Conservation (phyloP, 1,140 invertebrate species). For the Alviniconcha marisindica region DNA sequence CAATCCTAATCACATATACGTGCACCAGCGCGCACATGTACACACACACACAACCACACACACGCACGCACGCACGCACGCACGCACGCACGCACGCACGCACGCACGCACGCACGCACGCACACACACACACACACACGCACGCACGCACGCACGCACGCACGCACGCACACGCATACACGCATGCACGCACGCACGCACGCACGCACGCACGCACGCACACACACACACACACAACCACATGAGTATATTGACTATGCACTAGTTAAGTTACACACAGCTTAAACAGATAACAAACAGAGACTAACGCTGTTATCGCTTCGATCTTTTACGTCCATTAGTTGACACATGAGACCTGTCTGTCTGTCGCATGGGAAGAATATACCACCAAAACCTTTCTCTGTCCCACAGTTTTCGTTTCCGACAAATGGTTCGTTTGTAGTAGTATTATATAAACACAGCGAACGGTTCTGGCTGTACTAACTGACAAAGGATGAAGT, state of each 20-base stretch:
- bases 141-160: background rate
- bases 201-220: background rate
- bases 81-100: background rate
- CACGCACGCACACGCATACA: background rate
- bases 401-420: no score
- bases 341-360: background rate
- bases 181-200: background rate
- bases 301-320: background rate
- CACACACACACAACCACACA: background rate
- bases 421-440: no score
- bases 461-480: no score
- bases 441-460: no score
- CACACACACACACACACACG: conserved; percentile 5
- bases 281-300: conserved; percentile 10
- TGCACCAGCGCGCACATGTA: no score
- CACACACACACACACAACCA: background rate
- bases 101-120: background rate
- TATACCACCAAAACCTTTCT: no score
- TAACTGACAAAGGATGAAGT: no score
- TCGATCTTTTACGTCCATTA: background rate
- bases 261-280: no score
- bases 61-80: background rate
- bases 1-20: no score
- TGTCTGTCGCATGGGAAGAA: background rate
- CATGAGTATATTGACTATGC: no score